phyloP scores from a whole-genome alignment of 2,888 invertebrate species.

The Tanypteryx hageni region DNA sequence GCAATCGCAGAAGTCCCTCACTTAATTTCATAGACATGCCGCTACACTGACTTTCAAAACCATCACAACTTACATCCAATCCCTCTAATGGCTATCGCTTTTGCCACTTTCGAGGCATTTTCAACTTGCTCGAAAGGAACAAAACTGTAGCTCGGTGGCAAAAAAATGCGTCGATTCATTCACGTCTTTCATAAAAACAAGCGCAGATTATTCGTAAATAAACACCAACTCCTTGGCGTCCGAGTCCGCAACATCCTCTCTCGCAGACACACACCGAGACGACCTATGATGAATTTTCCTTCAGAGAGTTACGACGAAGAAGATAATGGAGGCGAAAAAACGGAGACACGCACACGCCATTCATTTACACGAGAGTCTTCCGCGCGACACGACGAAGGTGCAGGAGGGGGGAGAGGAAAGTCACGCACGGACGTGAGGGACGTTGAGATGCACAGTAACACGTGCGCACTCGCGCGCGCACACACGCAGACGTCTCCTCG shows the following conservation, averaged over 20 bases:
- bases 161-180: neutral
- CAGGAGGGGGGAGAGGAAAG: neutral
- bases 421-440: slow-evolving; percentile 12
- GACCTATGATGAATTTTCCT: neutral
- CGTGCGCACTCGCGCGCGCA: neutral
- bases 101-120: too few species aligned
- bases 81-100: too few species aligned
- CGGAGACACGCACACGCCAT: neutral
- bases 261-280: neutral
- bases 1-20: too few species aligned
- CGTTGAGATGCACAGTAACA: neutral
- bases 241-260: neutral
- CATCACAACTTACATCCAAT: too few species aligned
- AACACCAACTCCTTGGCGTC: neutral
- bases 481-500: neutral
- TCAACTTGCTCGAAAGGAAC: neutral
- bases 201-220: neutral
- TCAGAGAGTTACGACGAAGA: neutral
- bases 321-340: neutral
- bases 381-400: neutral
- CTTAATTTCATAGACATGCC: too few species aligned
- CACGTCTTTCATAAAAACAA: neutral
- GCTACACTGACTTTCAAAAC: too few species aligned
- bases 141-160: neutral
- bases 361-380: neutral